phyloP scores from a whole-genome alignment of 2,797 vertebrate genomes.

The Cheracebus regulus region DNA sequence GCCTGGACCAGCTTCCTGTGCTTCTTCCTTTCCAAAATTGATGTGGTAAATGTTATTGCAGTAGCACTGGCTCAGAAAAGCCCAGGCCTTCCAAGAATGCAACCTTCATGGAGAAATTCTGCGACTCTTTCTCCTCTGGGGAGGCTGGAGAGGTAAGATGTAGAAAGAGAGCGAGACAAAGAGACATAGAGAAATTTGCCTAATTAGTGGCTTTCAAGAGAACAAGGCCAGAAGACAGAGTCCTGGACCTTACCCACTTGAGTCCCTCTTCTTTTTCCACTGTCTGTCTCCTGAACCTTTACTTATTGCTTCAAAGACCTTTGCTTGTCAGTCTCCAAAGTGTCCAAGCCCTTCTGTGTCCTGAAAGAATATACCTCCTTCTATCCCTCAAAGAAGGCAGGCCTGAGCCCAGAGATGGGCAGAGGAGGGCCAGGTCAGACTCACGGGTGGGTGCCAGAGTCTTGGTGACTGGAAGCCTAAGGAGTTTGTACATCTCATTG shows the following conservation, averaged over 20 bases:
- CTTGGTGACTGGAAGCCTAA: background rate
- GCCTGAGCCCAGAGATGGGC: background rate
- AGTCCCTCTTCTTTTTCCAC: background rate
- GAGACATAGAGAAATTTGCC: background rate
- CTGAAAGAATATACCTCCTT: background rate
- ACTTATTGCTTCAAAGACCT: background rate
- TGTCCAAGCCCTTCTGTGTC: background rate
- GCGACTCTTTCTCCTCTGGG: background rate
- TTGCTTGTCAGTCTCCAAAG: background rate
- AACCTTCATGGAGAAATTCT: background rate
- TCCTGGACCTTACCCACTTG: background rate
- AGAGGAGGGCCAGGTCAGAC: background rate
- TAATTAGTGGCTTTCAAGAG: background rate
- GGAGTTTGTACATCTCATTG: background rate
- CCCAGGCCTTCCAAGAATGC: conserved; percentile 12
- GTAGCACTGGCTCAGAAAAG: conserved; percentile 9
- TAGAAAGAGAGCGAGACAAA: background rate
- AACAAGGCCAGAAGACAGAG: background rate
- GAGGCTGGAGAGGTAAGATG: background rate
- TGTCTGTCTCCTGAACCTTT: background rate
- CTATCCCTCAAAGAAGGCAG: background rate
- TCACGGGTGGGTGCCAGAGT: background rate
- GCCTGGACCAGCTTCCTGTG: conserved; percentile 47
- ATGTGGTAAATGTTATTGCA: conserved; percentile 36
- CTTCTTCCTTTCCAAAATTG: conserved; percentile 52